phyloP scores from a whole-genome alignment of 2,888 invertebrate genomes.

The Conistra vaccinii region DNA sequence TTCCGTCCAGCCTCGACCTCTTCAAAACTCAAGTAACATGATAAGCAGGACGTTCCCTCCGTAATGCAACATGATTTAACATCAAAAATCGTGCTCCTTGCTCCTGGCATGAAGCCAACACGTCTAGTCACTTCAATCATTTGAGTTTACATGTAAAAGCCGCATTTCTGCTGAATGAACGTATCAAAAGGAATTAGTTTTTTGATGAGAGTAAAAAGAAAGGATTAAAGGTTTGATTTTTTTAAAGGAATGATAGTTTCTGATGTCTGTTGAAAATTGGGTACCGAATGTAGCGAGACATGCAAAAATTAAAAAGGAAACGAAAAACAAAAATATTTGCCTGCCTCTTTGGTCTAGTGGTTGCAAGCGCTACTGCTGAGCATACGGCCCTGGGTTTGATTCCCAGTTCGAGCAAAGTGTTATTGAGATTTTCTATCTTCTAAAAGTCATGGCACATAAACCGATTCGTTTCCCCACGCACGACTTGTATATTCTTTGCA shows the following conservation, averaged over 20 bases:
- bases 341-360: too few species aligned
- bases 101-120: slow-evolving; percentile 45
- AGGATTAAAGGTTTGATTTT: neutral
- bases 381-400: too few species aligned
- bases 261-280: neutral
- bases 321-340: too few species aligned
- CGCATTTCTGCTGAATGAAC: slow-evolving; percentile 13
- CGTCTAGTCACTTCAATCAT: slow-evolving; percentile 49
- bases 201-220: slow-evolving; percentile 4
- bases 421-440: too few species aligned
- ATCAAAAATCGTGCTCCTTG: slow-evolving; percentile 24
- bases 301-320: neutral
- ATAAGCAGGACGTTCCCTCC: slow-evolving; percentile 16
- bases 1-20: neutral
- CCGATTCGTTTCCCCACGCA: too few species aligned
- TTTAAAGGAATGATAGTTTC: neutral
- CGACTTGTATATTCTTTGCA: too few species aligned
- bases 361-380: too few species aligned
- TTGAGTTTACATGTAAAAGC: slow-evolving; percentile 19
- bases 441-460: too few species aligned
- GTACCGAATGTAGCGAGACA: neutral
- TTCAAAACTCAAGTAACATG: slow-evolving; percentile 25
- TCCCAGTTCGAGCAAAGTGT: too few species aligned
- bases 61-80: slow-evolving; percentile 49
- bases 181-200: neutral